Percentiles rank a stretch among this genome's conserved stretches.
Evolutionary conservation across 2,888 invertebrate species (phyloP).

Genomic region (Thumatha senex): DNA sequence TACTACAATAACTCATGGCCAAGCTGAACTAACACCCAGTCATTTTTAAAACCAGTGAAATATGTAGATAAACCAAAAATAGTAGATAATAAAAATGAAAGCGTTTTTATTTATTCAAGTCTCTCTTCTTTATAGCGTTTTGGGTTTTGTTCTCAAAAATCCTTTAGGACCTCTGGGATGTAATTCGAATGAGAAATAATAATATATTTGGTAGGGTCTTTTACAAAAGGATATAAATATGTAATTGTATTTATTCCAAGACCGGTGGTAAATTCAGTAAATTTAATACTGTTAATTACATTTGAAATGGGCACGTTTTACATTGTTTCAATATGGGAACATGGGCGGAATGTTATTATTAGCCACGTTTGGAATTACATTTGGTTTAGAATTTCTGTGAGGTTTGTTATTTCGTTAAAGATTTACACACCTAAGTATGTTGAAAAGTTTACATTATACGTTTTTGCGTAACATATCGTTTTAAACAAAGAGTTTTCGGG

Average conservation of each 20-base stretch:
- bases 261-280: conserved; percentile 30
- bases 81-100: conserved; percentile 39
- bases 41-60: conserved; percentile 29
- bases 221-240: conserved; percentile 30
- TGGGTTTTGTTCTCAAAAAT: conserved; percentile 38
- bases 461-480: too few relatives aligned
- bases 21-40: conserved; percentile 22
- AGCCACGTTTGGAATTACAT: conserved; percentile 11
- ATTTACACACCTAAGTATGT: conserved; percentile 13
- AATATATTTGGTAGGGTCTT: conserved; percentile 25
- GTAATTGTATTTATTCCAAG: conserved; percentile 35
- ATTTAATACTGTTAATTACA: conserved; percentile 39
- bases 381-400: conserved; percentile 1
- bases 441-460: conserved; percentile 8
- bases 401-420: conserved; percentile 11
- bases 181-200: conserved; percentile 40
- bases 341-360: conserved; percentile 25
- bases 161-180: conserved; percentile 41
- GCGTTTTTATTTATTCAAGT: conserved; percentile 40
- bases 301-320: conserved; percentile 9
- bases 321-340: conserved; percentile 19
- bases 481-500: too few relatives aligned
- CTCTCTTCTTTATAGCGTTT: conserved; percentile 33
- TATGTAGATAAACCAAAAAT: conserved; percentile 28
- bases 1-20: conserved; percentile 19